phyloP scores from a whole-genome alignment of 53 echinoderm and acorn worm genomes.

The Echinometra lucunter region DNA sequence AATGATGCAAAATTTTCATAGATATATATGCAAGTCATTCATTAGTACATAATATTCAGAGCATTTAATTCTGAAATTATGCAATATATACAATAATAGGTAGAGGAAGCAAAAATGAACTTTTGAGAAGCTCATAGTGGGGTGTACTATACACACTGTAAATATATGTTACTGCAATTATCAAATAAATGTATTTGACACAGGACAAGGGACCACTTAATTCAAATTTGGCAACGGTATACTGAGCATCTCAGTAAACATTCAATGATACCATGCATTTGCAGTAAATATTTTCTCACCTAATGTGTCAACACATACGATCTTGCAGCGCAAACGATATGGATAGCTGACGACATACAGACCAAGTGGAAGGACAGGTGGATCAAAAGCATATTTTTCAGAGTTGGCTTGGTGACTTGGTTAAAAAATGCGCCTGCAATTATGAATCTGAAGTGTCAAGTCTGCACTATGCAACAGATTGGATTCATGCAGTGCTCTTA shows the following conservation, averaged over 20 bases:
- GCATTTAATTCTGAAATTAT: no score
- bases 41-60: no score
- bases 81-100: no score
- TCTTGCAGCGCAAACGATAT: background rate
- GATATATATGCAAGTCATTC: no score
- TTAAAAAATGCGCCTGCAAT: constrained; percentile 24
- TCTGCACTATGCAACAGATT: background rate
- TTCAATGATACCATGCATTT: background rate
- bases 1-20: no score
- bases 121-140: background rate
- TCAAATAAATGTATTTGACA: background rate
- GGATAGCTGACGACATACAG: background rate
- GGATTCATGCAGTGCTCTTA: background rate
- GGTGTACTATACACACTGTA: background rate
- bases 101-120: background rate
- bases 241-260: background rate
- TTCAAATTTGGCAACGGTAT: background rate
- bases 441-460: background rate
- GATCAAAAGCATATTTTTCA: background rate
- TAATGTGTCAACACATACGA: constrained; percentile 12
- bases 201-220: background rate
- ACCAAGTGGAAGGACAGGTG: background rate
- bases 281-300: constrained; percentile 18
- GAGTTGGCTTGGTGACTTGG: background rate
- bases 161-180: background rate